Base-by-base conservation (phyloP, 1,140 invertebrate species). In the Pristionchus pacificus region DNA sequence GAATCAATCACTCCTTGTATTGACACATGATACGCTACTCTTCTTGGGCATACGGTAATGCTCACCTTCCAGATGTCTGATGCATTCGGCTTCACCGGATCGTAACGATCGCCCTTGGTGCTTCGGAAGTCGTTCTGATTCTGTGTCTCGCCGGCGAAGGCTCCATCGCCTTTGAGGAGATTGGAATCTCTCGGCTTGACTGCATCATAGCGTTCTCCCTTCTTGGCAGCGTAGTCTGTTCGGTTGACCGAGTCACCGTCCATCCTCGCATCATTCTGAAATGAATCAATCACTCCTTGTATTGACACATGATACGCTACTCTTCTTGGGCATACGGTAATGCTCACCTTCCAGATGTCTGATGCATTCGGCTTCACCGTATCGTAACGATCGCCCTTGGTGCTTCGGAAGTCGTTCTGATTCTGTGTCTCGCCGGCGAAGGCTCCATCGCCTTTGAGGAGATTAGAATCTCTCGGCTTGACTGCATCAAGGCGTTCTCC, bases 401-500 rank as follows among this genome's bases (percentile, higher is more conserved):
- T 66, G 0, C 27, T 13, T 1, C 65, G 25, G 58, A 70, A 77
- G 15, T 72, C 72, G 19, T 30, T 24, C 33, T 58, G 57, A n/a
- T 71, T 65, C n/a, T 75, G 58, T 15, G 63, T 77, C 55, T 74
- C 66, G 3, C 27, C 55, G 10, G 30, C 65, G 65, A 78, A 77
- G 38, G 28, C 38, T 24, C 70, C 77, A 32, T 79, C 74, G 49
- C 74, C 67, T 30, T 62, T 73, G 31, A 74, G 38, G 27, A 77
- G 30, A 31, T 75, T 59, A 1, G 76, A 77, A 58, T 75, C 76
- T 38, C 64, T 75, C 3, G 76, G 76, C 57, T 58, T 55, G 19
- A n/a, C 58, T 25, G 61, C 14, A 66, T 78, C 77, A 14, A 74
- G 70, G n/a, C 77, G 74, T 30, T 80, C 30, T 1, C 75, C 77